Percentiles rank a stretch among this genome's conserved stretches.
Conservation (phyloP, 2,797 vertebrate genomes). For the Tachyglossus aculeatus region DNA sequence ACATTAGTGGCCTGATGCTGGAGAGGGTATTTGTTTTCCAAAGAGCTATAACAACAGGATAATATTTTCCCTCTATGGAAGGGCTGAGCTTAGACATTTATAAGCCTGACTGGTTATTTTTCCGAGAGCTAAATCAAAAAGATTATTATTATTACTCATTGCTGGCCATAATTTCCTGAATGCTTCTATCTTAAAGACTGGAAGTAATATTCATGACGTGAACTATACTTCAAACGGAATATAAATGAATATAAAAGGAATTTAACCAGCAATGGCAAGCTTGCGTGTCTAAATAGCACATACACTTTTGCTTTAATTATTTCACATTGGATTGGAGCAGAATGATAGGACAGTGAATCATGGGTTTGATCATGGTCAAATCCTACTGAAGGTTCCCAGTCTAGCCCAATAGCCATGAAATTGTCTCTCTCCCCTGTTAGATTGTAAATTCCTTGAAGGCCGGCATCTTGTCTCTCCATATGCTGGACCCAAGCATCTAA, state of each 20-base stretch:
- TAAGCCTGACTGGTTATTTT: conserved; percentile 31
- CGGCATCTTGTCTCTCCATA: too few species aligned
- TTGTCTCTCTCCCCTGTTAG: too few species aligned
- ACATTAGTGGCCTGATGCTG: too few species aligned
- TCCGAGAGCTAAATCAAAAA: conserved; percentile 15
- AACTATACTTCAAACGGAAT: conserved; percentile 45
- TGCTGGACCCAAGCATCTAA: too few species aligned
- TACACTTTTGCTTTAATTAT: conserved; percentile 34
- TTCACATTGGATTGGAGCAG: conserved; percentile 39
- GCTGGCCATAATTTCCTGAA: conserved; percentile 38
- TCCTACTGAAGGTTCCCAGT: too few species aligned
- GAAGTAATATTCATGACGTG: conserved; percentile 38
- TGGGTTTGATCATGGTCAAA: too few species aligned
- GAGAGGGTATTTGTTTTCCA: conserved; percentile 49
- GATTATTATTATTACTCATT: conserved; percentile 24
- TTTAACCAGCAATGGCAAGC: conserved; percentile 37
- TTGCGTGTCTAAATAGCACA: conserved; percentile 17
- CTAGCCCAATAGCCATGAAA: too few species aligned
- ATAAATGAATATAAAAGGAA: conserved; percentile 26
- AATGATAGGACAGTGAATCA: too few species aligned
- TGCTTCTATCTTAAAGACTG: conserved; percentile 37
- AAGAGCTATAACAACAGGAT: conserved; percentile 35
- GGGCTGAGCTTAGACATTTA: conserved; percentile 23
- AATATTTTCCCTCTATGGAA: conserved; percentile 31
- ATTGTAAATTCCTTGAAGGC: too few species aligned